Percentiles rank a stretch among this genome's conserved stretches.
Evolutionary conservation across 2,113 vertebrate genomes (phyloP).

Genomic region (Forbesichthys agassizii): DNA sequence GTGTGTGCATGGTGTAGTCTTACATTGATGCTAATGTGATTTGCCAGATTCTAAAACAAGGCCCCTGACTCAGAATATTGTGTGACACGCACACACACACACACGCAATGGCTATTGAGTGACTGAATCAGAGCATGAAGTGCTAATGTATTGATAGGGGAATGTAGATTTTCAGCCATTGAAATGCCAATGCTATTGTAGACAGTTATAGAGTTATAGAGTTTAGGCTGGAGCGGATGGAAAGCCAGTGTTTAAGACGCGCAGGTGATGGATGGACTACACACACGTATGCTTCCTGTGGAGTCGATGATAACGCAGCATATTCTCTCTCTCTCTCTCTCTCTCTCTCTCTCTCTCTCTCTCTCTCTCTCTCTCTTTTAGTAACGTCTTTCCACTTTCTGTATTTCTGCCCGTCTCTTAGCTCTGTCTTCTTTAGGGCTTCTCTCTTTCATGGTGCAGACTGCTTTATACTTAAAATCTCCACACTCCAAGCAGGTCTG

Average conservation of each 20-base stretch:
- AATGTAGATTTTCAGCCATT: conserved; percentile 49
- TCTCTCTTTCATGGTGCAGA: background rate
- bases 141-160: conserved; percentile 44
- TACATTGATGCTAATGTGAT: conserved; percentile 14
- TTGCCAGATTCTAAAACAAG: conserved; percentile 37
- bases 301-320: conserved; percentile 56
- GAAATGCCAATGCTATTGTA: conserved; percentile 41
- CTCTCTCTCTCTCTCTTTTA: no score
- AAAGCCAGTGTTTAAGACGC: conserved; percentile 41
- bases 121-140: conserved; percentile 29
- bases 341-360: background rate
- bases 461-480: background rate
- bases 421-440: background rate
- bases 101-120: conserved; percentile 19
- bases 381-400: no score
- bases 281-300: conserved; percentile 57
- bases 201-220: conserved; percentile 10
- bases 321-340: conserved; percentile 26
- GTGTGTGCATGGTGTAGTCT: background rate
- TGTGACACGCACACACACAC: background rate
- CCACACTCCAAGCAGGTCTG: conserved; percentile 11
- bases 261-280: conserved; percentile 59
- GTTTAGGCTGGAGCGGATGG: background rate
- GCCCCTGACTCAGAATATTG: conserved; percentile 3
- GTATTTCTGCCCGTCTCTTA: background rate